phyloP scores from a whole-genome alignment of 2,113 vertebrate genomes.

The Chrysochloris asiatica region DNA sequence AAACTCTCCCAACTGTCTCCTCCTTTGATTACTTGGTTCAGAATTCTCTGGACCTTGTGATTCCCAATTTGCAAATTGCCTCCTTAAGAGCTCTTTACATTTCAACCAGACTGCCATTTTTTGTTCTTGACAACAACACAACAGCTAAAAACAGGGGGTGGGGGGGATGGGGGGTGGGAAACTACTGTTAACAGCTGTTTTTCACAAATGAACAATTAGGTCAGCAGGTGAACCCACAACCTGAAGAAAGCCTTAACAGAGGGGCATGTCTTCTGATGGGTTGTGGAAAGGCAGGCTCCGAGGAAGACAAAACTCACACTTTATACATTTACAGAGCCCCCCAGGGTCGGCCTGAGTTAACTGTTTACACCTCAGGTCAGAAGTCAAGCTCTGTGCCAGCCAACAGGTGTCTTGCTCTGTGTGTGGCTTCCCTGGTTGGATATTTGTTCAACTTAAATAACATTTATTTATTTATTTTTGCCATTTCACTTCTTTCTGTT shows the following conservation, averaged over 20 bases:
- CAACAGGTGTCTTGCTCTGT: constrained; percentile 70
- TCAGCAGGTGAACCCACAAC: not conserved
- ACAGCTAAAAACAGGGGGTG: not conserved
- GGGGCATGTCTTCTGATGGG: not conserved
- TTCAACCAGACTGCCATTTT: not conserved
- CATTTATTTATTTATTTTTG: not conserved
- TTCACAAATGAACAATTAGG: not conserved
- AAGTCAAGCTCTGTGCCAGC: not conserved
- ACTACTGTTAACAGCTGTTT: not conserved
- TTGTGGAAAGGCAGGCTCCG: too few species aligned
- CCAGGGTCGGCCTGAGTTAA: rapidly evolving
- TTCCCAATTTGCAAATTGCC: not conserved
- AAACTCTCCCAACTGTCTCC: not conserved
- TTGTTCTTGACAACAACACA: not conserved
- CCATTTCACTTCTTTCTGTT: not conserved
- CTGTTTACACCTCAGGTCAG: not conserved
- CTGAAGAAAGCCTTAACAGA: rapidly evolving
- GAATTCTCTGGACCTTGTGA: not conserved
- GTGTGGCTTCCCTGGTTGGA: not conserved
- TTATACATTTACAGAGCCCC: rapidly evolving
- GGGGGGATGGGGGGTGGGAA: not conserved
- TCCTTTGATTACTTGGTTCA: not conserved
- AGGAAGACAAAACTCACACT: not conserved
- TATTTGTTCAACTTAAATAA: not conserved
- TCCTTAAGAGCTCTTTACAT: not conserved